phyloP scores from a whole-genome alignment of 2,113 vertebrate genomes.

The Xerus inauris region DNA sequence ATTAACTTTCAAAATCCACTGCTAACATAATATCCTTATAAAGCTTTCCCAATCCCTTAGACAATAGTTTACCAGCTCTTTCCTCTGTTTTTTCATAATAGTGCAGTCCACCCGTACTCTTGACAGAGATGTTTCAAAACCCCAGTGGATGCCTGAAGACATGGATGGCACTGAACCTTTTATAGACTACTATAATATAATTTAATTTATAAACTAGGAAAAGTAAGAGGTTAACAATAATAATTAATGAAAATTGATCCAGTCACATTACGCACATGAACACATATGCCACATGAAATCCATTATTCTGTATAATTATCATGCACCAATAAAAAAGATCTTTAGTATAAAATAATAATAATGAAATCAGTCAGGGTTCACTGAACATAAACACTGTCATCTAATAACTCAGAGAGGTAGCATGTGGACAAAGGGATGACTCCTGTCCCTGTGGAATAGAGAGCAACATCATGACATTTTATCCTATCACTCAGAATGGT shows the following conservation, averaged over 20 bases:
- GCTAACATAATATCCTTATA: neutral
- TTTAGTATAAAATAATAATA: too few species aligned
- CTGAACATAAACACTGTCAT: neutral
- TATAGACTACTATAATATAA: neutral
- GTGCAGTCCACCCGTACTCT: neutral
- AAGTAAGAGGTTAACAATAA: neutral
- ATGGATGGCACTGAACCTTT: too few species aligned
- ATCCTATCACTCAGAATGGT: neutral
- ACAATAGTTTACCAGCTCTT: neutral
- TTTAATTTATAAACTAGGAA: neutral
- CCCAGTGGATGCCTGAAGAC: neutral
- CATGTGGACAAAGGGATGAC: neutral
- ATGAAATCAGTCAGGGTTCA: neutral
- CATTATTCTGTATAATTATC: too few species aligned
- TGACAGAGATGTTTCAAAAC: neutral
- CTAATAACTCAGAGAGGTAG: neutral
- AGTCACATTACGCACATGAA: too few species aligned
- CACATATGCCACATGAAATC: too few species aligned
- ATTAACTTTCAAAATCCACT: conserved; percentile 36
- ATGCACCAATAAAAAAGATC: too few species aligned
- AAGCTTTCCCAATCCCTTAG: neutral
- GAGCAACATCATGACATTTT: neutral
- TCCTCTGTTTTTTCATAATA: neutral
- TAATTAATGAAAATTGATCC: neutral
- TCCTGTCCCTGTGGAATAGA: neutral